These are phyloP conservation scores for Sceloporus tristichus DNA, from an alignment of 2,113 vertebrate genomes.

Conservation along the genomic window DNA sequence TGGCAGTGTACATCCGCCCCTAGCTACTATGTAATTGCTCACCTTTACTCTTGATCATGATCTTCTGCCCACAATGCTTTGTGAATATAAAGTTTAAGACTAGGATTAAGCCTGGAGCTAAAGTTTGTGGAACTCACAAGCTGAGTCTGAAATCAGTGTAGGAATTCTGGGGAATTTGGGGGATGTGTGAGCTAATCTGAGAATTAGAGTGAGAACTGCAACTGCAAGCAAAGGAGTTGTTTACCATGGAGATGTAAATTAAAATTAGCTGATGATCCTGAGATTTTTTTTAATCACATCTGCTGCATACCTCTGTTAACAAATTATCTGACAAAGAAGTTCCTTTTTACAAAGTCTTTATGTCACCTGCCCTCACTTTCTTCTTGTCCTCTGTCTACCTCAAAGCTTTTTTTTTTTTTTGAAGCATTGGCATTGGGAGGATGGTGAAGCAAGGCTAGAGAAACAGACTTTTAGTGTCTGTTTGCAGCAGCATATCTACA, in stretches of 20 bases:
- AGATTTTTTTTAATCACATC: background rate
- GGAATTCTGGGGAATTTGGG: background rate
- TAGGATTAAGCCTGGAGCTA: background rate
- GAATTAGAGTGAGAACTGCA: background rate
- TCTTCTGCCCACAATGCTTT: background rate
- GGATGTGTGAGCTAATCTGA: background rate
- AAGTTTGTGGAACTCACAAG: background rate
- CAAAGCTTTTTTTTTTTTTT: no score
- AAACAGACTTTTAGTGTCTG: no score
- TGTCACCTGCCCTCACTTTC: background rate
- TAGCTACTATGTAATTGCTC: no score
- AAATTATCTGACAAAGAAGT: no score
- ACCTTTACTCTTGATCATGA: no score
- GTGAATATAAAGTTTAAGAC: background rate
- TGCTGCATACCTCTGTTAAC: no score
- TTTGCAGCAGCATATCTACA: no score
- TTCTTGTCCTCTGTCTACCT: no score
- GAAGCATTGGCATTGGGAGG: no score
- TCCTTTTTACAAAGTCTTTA: no score
- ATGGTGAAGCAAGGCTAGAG: no score
- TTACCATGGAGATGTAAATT: background rate
- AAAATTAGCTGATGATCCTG: background rate
- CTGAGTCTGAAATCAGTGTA: background rate
- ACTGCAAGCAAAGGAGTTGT: background rate
- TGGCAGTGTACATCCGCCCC: no score